Evolutionary conservation across 2,113 vertebrate species (phyloP), one percentile per base, ranked within the genome.

Genomic region (Heptranchias perlo): DNA sequence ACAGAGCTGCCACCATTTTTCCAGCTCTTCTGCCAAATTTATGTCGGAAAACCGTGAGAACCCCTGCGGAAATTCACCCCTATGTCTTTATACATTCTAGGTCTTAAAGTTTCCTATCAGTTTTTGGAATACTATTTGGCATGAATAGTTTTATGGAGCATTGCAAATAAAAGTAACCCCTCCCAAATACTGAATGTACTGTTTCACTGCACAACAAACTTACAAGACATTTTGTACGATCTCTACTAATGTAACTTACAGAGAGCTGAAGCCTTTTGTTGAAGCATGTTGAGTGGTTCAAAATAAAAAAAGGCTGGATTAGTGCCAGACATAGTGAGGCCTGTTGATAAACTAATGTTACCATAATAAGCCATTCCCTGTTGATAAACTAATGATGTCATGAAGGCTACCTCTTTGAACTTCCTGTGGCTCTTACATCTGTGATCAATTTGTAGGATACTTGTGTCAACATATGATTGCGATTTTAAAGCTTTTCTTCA

Each of bases 331-430:
- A 52, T 31, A 69, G 65, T 31, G 94, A 95, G 47, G 47, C 65
- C 94, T 52, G 65, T 67, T 69, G 65, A 95, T 95, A 95, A 95
- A 52, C 49, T 91, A 91, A 91, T 91, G 87, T 54, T 58, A 23
- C 87, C 52, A 58, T 58, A 91, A 91, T 58, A 91, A 91, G 49
- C 87, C 52, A 58, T 69, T 95, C 94, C 94, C 21, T 31, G 44
- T 69, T 95, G 64, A 67, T 95, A 69, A 94, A 94, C 44, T 69
- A 95, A 69, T 67, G 93, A 94, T 95, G 44, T 49, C 44, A 52
- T 16, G n/a, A 93, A 93, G 35, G 47, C 94, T 73, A 67, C 94
- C 65, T 69, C 64, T 95, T 69, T 69, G 65, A 95, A 95, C 65
- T 69, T 95, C 64, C 94, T 49, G 47, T 69, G 65, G 64, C 94